These are phyloP conservation scores for Notolepis coatsorum DNA, from an alignment of 2,797 vertebrate species.

Conservation along the genomic window DNA sequence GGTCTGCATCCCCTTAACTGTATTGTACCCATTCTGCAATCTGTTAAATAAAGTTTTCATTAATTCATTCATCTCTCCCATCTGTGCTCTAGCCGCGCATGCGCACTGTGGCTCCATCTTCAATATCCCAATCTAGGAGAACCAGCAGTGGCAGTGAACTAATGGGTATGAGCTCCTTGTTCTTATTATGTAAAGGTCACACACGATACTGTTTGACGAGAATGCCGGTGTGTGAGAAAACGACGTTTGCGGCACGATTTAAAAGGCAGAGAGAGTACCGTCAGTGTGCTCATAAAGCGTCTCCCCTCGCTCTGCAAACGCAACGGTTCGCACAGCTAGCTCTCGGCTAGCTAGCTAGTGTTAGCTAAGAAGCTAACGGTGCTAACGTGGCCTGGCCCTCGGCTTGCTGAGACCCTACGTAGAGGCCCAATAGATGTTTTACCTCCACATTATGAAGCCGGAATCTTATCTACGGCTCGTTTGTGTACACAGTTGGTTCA, in stretches of 20 bases:
- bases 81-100: conserved; percentile 84
- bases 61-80: no score
- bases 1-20: no score
- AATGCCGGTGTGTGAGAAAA: conserved; percentile 41
- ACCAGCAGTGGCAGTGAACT: conserved; percentile 86
- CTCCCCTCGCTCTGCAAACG: conserved; percentile 60
- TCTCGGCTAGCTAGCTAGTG: conserved; percentile 52
- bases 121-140: conserved; percentile 81
- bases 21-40: conserved; percentile 83
- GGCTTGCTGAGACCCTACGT: conserved; percentile 54
- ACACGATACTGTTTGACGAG: conserved; percentile 53
- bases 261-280: conserved; percentile 61
- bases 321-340: conserved; percentile 69
- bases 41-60: no score
- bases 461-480: not conserved
- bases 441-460: conserved; percentile 47
- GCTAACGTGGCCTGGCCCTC: conserved; percentile 71
- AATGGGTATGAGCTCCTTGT: conserved; percentile 89
- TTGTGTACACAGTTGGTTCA: not conserved
- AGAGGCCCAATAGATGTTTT: conserved; percentile 41
- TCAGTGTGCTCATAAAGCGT: conserved; percentile 67
- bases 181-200: conserved; percentile 85
- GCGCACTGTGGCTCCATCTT: conserved; percentile 88
- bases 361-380: conserved; percentile 56
- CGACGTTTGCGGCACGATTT: conserved; percentile 31